Evolutionary conservation across 2,888 invertebrate genomes (phyloP), one percentile per base, ranked within the genome.

Genomic region (Deroplatys truncata): DNA sequence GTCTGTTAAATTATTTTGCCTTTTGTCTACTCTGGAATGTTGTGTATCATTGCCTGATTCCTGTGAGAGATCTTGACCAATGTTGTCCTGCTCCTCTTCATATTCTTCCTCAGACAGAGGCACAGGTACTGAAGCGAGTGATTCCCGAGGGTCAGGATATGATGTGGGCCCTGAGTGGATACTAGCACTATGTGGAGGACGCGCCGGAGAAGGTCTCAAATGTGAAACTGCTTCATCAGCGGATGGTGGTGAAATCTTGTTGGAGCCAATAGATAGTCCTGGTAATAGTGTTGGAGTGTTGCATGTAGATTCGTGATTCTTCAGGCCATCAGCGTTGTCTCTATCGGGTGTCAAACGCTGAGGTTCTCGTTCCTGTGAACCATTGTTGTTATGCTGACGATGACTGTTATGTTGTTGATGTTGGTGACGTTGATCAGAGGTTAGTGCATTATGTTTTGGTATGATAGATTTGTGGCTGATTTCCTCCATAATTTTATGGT

Each of bases 191-290:
- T 93, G 91, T 1, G 95, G 93, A 0, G 96, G 96, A 92, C 96
- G 94, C 0, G 96, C 95, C 20, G 97, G 96, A 1, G 96, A 96
- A 1, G 96, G 96, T 90, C 95, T 94, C 90, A 95, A 94, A 91
- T 95, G 95, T 28, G 95, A 94, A 16, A 94, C 94, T 0, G 95
- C 95, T 92, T 97, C 96, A 92, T 97, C 96, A 13, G 94, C 95
- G 4, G 96, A 95, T 10, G 96, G 95, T 16, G 97, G 96, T 82
- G 96, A 96, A 20, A 96, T 95, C 92, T 96, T 96, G 91, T 92
- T 93, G 28, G 72, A 13, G 20, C 56, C 88, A 15, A 82, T 56
- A 25, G 85, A 20, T 35, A 88, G 49, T 83, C 84, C 89, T 15
- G 90, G 90, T 25, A 72, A 72, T 5, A 72, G 25, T 20, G 56